These are phyloP conservation scores for Eremobia ochroleuca DNA, from an alignment of 2,888 invertebrate genomes.

Conservation along the genomic window DNA sequence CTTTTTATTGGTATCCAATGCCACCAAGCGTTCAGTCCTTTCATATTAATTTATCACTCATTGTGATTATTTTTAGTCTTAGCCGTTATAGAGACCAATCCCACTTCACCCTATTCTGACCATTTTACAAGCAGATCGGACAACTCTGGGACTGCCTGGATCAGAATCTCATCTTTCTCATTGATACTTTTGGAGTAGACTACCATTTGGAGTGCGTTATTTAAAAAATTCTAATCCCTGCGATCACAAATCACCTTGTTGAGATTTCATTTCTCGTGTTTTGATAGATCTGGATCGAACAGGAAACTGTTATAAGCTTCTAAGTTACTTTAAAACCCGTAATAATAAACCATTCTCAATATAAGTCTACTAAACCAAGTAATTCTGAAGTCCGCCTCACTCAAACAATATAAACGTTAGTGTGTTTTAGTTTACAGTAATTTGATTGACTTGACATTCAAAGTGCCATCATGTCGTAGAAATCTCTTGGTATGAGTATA, in stretches of 20 bases:
- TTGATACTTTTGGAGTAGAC: neutral
- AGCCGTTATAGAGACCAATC: neutral
- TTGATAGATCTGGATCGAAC: neutral
- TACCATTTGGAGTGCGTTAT: neutral
- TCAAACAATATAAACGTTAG: neutral
- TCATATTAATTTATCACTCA: neutral
- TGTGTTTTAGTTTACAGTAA: neutral
- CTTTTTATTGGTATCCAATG: neutral
- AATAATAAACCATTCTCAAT: conserved; percentile 27
- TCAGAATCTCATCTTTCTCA: neutral
- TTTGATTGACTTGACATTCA: neutral
- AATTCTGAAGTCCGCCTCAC: neutral
- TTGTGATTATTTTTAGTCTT: neutral
- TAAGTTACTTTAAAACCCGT: conserved; percentile 8
- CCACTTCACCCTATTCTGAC: neutral
- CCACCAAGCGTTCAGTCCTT: neutral
- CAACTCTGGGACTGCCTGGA: neutral
- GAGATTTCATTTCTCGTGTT: neutral
- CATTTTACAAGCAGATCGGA: neutral
- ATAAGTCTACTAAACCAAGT: neutral
- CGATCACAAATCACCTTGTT: too few relatives aligned
- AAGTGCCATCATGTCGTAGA: neutral
- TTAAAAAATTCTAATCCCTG: neutral
- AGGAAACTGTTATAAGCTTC: neutral
- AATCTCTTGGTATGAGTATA: neutral